phyloP scores from a whole-genome alignment of 1,140 invertebrate genomes.

The Oncopodura yosiiana region DNA sequence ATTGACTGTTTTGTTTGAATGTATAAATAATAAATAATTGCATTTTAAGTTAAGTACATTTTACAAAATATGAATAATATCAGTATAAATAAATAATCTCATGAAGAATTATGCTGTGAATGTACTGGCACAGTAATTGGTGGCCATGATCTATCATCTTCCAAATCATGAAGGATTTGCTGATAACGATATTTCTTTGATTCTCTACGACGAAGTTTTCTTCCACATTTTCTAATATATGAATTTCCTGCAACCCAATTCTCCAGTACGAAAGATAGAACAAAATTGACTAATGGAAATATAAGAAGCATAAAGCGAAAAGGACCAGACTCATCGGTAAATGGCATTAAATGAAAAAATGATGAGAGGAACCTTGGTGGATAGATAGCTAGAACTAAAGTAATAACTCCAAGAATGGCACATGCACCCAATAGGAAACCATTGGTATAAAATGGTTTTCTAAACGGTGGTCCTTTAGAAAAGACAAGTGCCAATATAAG shows the following conservation, averaged over 20 bases:
- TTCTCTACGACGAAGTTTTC: constrained; percentile 9
- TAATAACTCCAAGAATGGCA: constrained; percentile 23
- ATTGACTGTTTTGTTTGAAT: too few relatives aligned
- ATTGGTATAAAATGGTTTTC: constrained; percentile 48
- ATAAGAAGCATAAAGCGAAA: constrained; percentile 20
- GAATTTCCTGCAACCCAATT: constrained; percentile 12
- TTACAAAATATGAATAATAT: background rate
- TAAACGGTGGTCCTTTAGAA: constrained; percentile 49
- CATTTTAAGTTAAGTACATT: background rate
- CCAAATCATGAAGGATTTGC: constrained; percentile 26
- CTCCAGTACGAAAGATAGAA: constrained; percentile 12
- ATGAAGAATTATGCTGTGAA: too few relatives aligned
- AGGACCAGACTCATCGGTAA: background rate
- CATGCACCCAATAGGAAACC: constrained; percentile 38
- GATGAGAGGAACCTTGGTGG: background rate
- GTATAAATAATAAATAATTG: too few relatives aligned
- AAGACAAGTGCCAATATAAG: constrained; percentile 50
- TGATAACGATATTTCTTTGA: constrained; percentile 29
- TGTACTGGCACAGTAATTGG: too few relatives aligned
- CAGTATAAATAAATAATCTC: too few relatives aligned
- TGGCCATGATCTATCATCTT: constrained; percentile 30
- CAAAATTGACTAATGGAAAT: constrained; percentile 19
- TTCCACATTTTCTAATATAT: constrained; percentile 7
- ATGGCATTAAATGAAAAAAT: constrained; percentile 14
- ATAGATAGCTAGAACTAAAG: constrained; percentile 4